Evolutionary conservation across 2,113 vertebrate species (phyloP), one percentile per base, ranked within the genome.

Genomic region (Aegithalos caudatus): DNA sequence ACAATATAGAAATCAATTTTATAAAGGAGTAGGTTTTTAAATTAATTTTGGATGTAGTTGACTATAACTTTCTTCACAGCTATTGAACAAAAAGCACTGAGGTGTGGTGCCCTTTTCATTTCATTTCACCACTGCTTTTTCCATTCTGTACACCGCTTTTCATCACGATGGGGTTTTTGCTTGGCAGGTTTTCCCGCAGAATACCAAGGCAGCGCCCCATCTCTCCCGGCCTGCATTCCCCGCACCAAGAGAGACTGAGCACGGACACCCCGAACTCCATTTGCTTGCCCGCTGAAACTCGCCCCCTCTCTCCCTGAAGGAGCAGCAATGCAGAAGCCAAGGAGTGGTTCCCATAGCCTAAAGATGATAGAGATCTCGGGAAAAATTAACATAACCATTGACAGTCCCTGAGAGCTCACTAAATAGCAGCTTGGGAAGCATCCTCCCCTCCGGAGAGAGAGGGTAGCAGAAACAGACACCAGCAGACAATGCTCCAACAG

Each of bases 401-500:
- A 83, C 40, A 48, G 67, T 23, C 37, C 67, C 10, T 45, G 81
- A 37, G 84, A 61, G 11, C 42, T 71, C 66, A 21, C 74, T 67
- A 60, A 87, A 56, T 6, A 88, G 66, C 78, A 77, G 84, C 73
- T 71, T 45, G 77, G 56, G 94, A 88, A 85, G 88, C 90, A 88
- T 80, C 82, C 56, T 92, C 54, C 73, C 35, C 76, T 95, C 76
- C 17, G 25, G 81, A 86, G 84, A 73, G 53, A 2, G 18, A 90
- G 91, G 44, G 37, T 10, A 71, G 64, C 72, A 40, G 76, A 78
- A 94, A 37, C 45, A 81, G 69, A 51, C 84, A 88, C 60, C 18
- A 61, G 69, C 70, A 96, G 85, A 91, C 90, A 96, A 93, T 81
- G 84, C 85, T 86, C 66, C 11, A 76, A 85, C 47, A 85, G 86